Base-by-base conservation (phyloP, 2,888 invertebrate genomes). In the Drosophila atripex region DNA sequence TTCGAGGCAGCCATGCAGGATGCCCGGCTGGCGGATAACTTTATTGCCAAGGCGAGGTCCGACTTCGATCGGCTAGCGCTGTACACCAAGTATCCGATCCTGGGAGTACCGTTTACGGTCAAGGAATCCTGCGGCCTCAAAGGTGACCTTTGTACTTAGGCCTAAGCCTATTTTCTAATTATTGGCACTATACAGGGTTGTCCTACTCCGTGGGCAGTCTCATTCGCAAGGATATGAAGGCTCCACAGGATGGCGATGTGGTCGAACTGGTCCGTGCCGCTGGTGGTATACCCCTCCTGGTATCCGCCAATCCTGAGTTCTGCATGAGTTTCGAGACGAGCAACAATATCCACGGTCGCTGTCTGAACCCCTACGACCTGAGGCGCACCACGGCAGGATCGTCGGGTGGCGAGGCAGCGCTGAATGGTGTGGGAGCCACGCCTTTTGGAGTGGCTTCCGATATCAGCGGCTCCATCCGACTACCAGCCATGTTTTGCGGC, bases 291-390 rank as follows among this genome's bases (percentile, higher is more conserved):
- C 95, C 96, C 0, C 91, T 98, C 32, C 93, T 96, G 12, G 95
- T 96, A 0, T 96, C 97, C 16, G 97, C 97, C 89, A 96, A 96
- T 7, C 97, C 97, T 0, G 98, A 98, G 89, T 93, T 97, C 66
- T 98, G 98, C 86, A 92, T 97, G 90, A 97, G 96, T 90, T 96
- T 95, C 94, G 98, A 98, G 92, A 95, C 96, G 1, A 94, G 93
- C 55, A 97, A 97, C 89, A 93, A 95, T 51, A 92, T 97, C 0
- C 94, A 94, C 43, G 98, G 98, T 0, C 92, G 94, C 47, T 96
- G 97, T 0, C 93, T 93, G 75, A 98, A 98, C 92, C 97, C 98
- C 0, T 97, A 97, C 89, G 94, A 97, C 86, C 92, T 94, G 6
- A 92, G 93, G 0, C 93, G 95, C 76, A 96, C 94, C 0, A 92